phyloP scores from a whole-genome alignment of 2,797 vertebrate species.

The Mormyrus hasselquistii region DNA sequence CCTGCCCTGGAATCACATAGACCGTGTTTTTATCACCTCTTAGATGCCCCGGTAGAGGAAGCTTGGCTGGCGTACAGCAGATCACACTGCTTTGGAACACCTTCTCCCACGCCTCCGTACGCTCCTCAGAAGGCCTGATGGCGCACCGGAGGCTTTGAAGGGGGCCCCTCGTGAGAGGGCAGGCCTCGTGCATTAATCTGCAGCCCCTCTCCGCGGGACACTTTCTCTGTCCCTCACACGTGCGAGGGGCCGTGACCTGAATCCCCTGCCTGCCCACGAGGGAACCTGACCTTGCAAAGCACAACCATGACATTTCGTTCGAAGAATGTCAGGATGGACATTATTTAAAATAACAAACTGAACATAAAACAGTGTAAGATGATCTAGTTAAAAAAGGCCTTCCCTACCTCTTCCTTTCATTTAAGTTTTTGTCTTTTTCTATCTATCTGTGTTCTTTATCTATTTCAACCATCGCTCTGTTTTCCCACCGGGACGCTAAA shows the following conservation, averaged over 20 bases:
- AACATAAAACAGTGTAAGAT: neutral
- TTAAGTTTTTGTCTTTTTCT: neutral
- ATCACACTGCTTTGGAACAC: neutral
- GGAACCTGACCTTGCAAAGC: neutral
- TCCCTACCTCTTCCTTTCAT: neutral
- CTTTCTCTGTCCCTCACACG: neutral
- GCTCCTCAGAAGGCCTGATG: neutral
- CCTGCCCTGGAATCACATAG: neutral
- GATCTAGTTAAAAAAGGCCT: neutral
- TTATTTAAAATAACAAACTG: slow-evolving; percentile 10
- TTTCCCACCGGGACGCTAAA: slow-evolving; percentile 43
- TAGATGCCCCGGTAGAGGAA: neutral
- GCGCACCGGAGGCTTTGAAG: neutral
- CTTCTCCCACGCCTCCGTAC: neutral
- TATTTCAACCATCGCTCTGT: neutral
- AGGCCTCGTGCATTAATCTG: neutral
- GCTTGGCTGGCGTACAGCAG: neutral
- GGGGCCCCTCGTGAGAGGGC: neutral
- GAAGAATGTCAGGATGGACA: neutral
- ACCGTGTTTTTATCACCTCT: neutral
- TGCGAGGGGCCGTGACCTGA: neutral
- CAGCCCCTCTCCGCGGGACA: neutral
- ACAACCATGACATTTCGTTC: neutral
- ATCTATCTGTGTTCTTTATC: neutral
- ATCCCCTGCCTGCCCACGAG: neutral